Evolutionary conservation across 2,113 vertebrate species (phyloP), one percentile per base, ranked within the genome.

Genomic region (Colinus virginianus): DNA sequence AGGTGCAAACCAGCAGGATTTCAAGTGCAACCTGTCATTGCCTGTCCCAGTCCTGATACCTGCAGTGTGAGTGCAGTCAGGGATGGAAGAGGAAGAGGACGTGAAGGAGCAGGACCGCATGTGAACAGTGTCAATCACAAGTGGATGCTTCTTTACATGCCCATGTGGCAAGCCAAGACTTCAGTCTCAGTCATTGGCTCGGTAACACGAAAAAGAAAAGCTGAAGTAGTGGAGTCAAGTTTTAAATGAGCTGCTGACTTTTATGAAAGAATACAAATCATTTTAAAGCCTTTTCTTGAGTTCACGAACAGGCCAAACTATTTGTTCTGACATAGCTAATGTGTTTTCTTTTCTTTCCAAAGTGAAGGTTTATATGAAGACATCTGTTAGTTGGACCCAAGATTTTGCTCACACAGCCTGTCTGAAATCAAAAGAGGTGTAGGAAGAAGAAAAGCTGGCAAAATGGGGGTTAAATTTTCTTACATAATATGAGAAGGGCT

Each of bases 351-450:
- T 55, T 75, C 90, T 76, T 70, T 22, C 48, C 55, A 77, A 83
- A 58, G 42, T 79, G 75, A 87, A 91, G 42, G 30, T 85, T 96
- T 85, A 77, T 79, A 79, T 78, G 51, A 90, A 91, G 45, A 87
- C 23, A 38, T 89, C 72, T 88, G 48, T 61, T 72, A 55, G 40
- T 58, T 66, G 43, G 23, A 16, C 45, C 23, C 61, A 69, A 84
- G 75, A 15, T 51, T 84, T 78, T 58, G 53, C 36, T 62, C 46
- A 74, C 16, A 20, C 10, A 82, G 34, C 36, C 43, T 69, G 26
- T 34, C 53, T 77, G 42, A 89, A 79, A 62, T 70, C 23, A 45
- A 70, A 91, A 61, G 9, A 68, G 3, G 3, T 58, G 11, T 42
- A 66, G 20, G 21, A 76, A 84, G 51, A 92, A 71, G 14, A 23